Evolutionary conservation across 2,113 vertebrate genomes (phyloP).

Genomic region (Furnarius figulus): DNA sequence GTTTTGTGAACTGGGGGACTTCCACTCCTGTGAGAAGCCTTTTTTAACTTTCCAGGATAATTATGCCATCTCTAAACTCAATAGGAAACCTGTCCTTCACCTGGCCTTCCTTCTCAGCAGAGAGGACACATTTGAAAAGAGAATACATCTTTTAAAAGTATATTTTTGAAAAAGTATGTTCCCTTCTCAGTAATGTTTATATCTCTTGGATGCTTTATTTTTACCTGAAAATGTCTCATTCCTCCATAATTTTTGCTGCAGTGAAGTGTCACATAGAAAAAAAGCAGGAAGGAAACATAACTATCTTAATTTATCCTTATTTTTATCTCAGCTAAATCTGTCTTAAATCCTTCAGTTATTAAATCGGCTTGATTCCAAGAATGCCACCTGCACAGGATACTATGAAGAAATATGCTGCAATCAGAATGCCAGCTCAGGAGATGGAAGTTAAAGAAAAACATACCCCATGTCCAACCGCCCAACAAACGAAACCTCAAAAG

Average conservation of each 20-base stretch:
- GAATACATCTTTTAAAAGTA: neutral
- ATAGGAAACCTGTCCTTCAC: neutral
- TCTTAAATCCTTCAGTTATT: slow-evolving; percentile 50
- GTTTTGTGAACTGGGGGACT: neutral
- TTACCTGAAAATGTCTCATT: neutral
- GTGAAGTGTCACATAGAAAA: slow-evolving; percentile 23
- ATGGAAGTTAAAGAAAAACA: neutral
- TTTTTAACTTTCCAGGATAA: neutral
- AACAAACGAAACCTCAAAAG: neutral
- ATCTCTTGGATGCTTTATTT: neutral
- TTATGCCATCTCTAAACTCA: neutral
- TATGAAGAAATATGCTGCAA: neutral
- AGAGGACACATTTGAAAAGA: neutral
- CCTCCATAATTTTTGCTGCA: neutral
- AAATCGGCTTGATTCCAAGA: slow-evolving; percentile 26
- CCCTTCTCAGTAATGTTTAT: neutral
- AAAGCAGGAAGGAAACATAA: slow-evolving; percentile 34
- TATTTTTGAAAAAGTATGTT: neutral
- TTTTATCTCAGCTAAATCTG: slow-evolving; percentile 42
- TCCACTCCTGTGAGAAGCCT: neutral
- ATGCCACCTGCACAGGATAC: slow-evolving; percentile 36
- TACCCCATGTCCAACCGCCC: accelerated
- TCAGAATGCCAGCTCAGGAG: neutral
- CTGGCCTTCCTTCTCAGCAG: neutral
- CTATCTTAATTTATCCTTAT: slow-evolving; percentile 9